A percentile compares a stretch with the other conserved stretches of the same genome.
phyloP scores from a whole-genome alignment of 1,140 invertebrate species.

The Diachasmimorpha longicaudata region DNA sequence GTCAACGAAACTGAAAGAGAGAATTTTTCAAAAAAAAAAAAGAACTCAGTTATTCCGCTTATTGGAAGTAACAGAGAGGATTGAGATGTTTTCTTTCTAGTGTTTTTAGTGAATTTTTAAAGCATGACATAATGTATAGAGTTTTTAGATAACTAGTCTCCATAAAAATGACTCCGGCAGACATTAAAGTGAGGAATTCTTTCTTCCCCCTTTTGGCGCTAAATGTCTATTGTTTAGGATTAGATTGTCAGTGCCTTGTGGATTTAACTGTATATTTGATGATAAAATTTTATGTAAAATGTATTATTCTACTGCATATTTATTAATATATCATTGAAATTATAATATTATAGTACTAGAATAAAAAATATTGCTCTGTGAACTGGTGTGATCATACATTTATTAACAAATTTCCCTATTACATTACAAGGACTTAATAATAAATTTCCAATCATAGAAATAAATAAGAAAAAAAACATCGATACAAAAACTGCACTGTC shows the following conservation, averaged over 20 bases:
- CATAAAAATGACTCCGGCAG: background rate
- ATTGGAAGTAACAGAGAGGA: no score
- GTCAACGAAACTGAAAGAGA: background rate
- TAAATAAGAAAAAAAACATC: conserved; percentile 36
- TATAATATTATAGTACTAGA: conserved; percentile 22
- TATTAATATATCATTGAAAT: conserved; percentile 29
- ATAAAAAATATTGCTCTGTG: conserved; percentile 28
- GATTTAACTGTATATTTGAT: conserved; percentile 31
- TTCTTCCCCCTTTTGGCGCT: background rate
- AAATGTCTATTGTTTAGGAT: conserved; percentile 2
- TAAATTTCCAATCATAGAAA: conserved; percentile 31
- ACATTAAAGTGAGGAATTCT: background rate
- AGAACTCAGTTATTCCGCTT: background rate
- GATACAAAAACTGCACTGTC: conserved; percentile 26
- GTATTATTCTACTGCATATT: conserved; percentile 29
- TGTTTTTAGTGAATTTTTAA: background rate
- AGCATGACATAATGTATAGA: background rate
- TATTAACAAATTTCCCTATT: conserved; percentile 33
- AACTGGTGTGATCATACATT: conserved; percentile 23
- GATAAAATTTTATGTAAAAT: conserved; percentile 30
- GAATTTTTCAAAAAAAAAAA: background rate
- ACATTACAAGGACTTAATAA: conserved; percentile 22
- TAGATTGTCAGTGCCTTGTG: conserved; percentile 29
- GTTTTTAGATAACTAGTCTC: background rate
- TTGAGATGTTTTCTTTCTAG: background rate